These are phyloP conservation scores for Macropis europaea DNA, from an alignment of 2,888 invertebrate genomes.

Conservation along the genomic window DNA sequence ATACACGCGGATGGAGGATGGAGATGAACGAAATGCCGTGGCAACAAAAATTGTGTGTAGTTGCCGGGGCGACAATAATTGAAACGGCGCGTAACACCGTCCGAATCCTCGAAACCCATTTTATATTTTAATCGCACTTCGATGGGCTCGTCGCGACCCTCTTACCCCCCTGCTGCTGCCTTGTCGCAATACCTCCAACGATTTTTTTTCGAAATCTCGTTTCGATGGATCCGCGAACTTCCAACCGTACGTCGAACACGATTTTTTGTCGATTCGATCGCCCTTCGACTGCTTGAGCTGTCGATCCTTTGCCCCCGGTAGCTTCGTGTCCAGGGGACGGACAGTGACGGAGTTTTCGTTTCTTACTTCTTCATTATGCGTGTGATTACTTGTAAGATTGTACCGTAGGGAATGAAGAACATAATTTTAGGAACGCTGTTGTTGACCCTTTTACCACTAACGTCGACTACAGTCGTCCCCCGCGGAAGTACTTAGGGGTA, in stretches of 20 bases:
- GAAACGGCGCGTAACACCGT: slow-evolving; percentile 76
- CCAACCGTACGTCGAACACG: background rate
- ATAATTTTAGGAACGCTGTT: too few relatives aligned
- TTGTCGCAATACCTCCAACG: background rate
- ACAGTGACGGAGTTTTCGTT: too few relatives aligned
- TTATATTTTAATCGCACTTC: slow-evolving; percentile 76
- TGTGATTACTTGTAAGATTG: too few relatives aligned
- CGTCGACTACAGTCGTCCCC: too few relatives aligned
- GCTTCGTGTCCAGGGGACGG: too few relatives aligned
- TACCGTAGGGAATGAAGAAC: too few relatives aligned
- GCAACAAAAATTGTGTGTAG: slow-evolving; percentile 71
- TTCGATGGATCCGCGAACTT: too few relatives aligned
- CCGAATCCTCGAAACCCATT: slow-evolving; percentile 75
- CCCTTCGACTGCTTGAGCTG: too few relatives aligned
- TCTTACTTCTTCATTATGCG: too few relatives aligned
- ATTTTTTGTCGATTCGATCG: background rate
- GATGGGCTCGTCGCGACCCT: slow-evolving; percentile 62
- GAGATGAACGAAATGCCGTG: slow-evolving; percentile 66
- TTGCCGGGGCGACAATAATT: slow-evolving; percentile 72
- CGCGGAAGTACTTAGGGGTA: too few relatives aligned
- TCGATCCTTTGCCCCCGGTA: too few relatives aligned
- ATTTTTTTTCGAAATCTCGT: background rate
- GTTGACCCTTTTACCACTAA: too few relatives aligned
- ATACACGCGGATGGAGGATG: background rate
- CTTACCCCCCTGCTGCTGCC: slow-evolving; percentile 10